phyloP scores from a whole-genome alignment of 2,113 vertebrate species.

The Lota lota region DNA sequence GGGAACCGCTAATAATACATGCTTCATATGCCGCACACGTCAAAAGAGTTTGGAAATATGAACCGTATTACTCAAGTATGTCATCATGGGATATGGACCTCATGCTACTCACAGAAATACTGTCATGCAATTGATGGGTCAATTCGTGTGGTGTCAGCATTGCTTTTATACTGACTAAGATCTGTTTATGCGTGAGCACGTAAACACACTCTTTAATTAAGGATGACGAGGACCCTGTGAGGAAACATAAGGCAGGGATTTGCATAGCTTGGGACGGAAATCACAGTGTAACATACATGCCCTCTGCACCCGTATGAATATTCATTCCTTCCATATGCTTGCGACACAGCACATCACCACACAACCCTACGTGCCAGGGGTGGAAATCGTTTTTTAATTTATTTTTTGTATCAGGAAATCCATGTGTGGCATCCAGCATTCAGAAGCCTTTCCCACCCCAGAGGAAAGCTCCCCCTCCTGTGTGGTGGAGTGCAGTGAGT shows the following conservation, averaged over 20 bases:
- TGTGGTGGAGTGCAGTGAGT: constrained; percentile 43
- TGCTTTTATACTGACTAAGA: too few relatives aligned
- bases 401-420: constrained; percentile 41
- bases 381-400: too few relatives aligned
- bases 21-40: too few relatives aligned
- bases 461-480: constrained; percentile 11
- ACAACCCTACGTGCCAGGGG: background rate
- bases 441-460: constrained; percentile 19
- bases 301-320: constrained; percentile 55
- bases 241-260: constrained; percentile 58
- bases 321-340: constrained; percentile 44
- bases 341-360: constrained; percentile 41
- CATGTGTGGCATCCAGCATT: constrained; percentile 32
- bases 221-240: constrained; percentile 23
- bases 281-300: constrained; percentile 52
- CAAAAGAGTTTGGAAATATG: too few relatives aligned
- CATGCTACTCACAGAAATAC: too few relatives aligned
- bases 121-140: too few relatives aligned
- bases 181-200: too few relatives aligned
- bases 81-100: too few relatives aligned
- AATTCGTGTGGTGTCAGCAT: too few relatives aligned
- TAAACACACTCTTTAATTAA: constrained; percentile 55
- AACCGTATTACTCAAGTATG: too few relatives aligned
- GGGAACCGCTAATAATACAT: too few relatives aligned
- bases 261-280: constrained; percentile 62